Evolutionary conservation across 2,113 vertebrate species (phyloP), one percentile per base, ranked within the genome.

Genomic region (Leptodactylus fuscus): DNA sequence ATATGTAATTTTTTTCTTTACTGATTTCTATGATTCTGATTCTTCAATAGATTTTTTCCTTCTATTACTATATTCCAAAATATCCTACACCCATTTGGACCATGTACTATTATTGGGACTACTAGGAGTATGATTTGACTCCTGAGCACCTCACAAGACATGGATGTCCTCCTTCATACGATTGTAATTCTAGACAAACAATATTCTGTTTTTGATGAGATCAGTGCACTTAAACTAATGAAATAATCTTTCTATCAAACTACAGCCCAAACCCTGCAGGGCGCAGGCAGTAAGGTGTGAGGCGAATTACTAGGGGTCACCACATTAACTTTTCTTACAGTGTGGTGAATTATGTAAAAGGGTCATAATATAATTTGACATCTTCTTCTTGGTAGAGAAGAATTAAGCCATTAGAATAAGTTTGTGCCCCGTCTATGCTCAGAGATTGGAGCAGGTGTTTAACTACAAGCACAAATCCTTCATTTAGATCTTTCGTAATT

Each of bases 361-460:
- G 38, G 46, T 32, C 65, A 71, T 86, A 86, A 86, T 86, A 73
- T 46, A 86, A 81, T 71, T 46, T 86, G 84, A 86, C 84, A 86
- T 58, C 80, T 85, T 65, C 16, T 81, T 36, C 49, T 29, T 36
- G 76, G 71, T 73, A 76, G 73, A 51, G 44, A 77, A 75, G 74
- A 77, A 85, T 69, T 51, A 69, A 85, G 8, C 44, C 83, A 69
- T 85, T 78, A 67, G 48, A 36, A 67, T 22, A 32, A 78, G 74
- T 51, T 48, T 62, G 48, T 78, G 24, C 15, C 49, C 67, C 36
- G 36, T 69, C 51, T 46, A 71, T 48, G 69, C 77, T 16, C 34
- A 41, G 34, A 85, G 76, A 80, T 32, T 32, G 84, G 84, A 86
- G 84, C 84, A 86, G 84, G 84, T 86, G 84, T 86, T 86, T 86